Base-by-base conservation (phyloP, 2,797 vertebrate genomes). In the Crenichthys baileyi region DNA sequence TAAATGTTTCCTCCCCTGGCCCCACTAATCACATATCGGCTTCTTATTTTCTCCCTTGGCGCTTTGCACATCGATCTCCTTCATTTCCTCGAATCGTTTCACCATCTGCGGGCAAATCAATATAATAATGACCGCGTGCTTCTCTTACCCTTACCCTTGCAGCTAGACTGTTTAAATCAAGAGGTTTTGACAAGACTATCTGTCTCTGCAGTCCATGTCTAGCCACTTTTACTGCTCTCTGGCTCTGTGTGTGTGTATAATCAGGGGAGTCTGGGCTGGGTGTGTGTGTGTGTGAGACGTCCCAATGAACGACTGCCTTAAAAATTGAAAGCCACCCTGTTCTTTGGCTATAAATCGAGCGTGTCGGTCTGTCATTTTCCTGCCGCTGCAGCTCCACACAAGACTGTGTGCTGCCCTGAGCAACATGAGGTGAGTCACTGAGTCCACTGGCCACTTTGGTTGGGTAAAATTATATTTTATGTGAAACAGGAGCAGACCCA, bases 221-320 rank as follows among this genome's bases (percentile, higher is more conserved):
- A 46, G 87, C 86, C 89, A 88, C 60, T 58, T 78, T 92, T 88
- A 89, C 81, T 77, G 85, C 75, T 80, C 82, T 75, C 78, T 12
- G 39, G 74, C 65, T 31, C 41, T 61, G 58, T 86, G 68, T 72
- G 84, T 84, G 79, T 82, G 83, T 90, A 80, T 87, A 87, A 89
- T 90, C 88, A 88, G 80, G 78, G 76, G 88, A 89, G 89, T 90
- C 85, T 91, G 88, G 84, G 86, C 85, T 91, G 88, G 84, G 86
- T 91, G 91, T 88, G 36, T 84, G 87, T 70, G 88, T 91, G 91
- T 88, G 36, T 83, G 87, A 71, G 89, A 89, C 83, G 86, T 92
- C 91, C 93, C 87, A 84, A 86, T 91, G 71, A 44, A 85, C 79
- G 36, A 48, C 85, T 83, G 89, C 74, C 78, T 88, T 75, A 63